These are phyloP conservation scores for Paguma larvata DNA, from an alignment of 2,797 vertebrate genomes.

Conservation along the genomic window DNA sequence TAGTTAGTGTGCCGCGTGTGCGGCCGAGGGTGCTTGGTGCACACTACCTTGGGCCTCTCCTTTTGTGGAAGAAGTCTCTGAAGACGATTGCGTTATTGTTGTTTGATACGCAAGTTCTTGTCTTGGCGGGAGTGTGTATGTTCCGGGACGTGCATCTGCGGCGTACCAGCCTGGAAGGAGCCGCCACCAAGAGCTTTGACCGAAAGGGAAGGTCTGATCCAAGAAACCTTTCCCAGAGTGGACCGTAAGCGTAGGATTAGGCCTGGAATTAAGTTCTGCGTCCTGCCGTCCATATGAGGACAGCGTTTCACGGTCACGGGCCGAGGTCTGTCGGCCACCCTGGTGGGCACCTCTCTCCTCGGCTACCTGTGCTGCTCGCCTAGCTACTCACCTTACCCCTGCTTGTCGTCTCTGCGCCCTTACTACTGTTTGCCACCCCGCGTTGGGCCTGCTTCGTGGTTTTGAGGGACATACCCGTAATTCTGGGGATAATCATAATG, in stretches of 20 bases:
- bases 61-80: neutral
- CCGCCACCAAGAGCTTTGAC: neutral
- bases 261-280: neutral
- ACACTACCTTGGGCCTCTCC: neutral
- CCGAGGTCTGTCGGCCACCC: too few species aligned
- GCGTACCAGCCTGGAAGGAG: neutral
- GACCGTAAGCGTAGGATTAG: fast-evolving
- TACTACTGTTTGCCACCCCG: neutral
- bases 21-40: neutral
- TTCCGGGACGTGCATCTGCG: neutral
- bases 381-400: neutral
- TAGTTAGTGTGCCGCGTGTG: fast-evolving
- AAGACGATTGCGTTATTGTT: neutral
- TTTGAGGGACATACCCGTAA: neutral
- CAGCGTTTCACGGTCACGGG: neutral
- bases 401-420: neutral
- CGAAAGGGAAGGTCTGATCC: neutral
- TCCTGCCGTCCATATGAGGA: fast-evolving
- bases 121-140: neutral
- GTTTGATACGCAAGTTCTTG: neutral
- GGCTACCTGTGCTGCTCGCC: fast-evolving
- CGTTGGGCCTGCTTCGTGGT: neutral
- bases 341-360: too few species aligned
- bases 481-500: neutral
- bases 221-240: too few species aligned